Base-by-base conservation (phyloP, 2,888 invertebrate genomes). In the Dasysyrphus albostriatus region DNA sequence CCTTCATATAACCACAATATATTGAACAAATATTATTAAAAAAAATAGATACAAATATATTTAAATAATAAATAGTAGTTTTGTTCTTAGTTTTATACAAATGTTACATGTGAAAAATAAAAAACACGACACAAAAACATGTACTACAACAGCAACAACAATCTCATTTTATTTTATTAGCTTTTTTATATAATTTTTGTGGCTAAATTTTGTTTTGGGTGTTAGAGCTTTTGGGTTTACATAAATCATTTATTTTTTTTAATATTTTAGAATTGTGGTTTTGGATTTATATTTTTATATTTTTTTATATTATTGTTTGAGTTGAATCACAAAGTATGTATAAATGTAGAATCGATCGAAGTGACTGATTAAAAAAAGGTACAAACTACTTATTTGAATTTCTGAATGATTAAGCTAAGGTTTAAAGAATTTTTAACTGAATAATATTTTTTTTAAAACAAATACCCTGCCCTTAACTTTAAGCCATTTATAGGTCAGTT, bases 251-350 rank as follows among this genome's bases (percentile, higher is more conserved):
- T 34, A 7, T 65, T 7, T 8, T 37, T 44, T 29, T 73, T 34
- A 34, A 42, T 24, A 14, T 61, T 51, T 73, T 77, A 70, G 67
- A 72, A 67, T 69, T 88, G 42, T 74, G 74, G 88, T 78, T 88
- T 65, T 88, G 83, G 67, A 70, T 65, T 80, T 51, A 58, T 69
- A 16, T 39, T 65, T 65, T 32, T 54, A 54, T 70, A 2, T n/a
- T 37, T 67, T 19, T 5, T 37, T 8, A 34, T 37, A n/a, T 51
- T 51, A 16, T 9, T 47, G 63, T 61, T 19, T 54, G 12, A 49
- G 5, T 49, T 14, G 0, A 37, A 39, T 39, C n/a, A n/a, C 0
- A 63, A 63, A 44, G 14, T 24, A 4, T 44, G 19, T 49, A 16
- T 44, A 44, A n/a, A 39, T 42, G 42, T n/a, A 47, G 8, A 47